Percentiles rank a stretch among this genome's conserved stretches.
These are phyloP conservation scores for Philaenus spumarius DNA, from an alignment of 1,140 invertebrate species.

Conservation along the genomic window DNA sequence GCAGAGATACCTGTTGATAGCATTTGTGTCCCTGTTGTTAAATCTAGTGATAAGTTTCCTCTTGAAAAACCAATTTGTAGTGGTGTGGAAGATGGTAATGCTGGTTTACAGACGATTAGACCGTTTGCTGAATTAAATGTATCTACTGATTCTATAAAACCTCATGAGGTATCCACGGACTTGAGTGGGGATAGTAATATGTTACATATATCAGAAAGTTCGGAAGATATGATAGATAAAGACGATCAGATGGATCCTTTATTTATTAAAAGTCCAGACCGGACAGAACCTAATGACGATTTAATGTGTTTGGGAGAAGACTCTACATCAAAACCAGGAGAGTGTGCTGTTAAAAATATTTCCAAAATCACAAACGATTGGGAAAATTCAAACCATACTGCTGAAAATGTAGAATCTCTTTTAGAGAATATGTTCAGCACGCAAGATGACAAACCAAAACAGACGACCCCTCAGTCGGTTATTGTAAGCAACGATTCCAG, in stretches of 20 bases:
- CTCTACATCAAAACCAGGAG: background rate
- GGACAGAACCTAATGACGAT: background rate
- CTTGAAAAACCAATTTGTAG: no score
- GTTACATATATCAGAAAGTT: background rate
- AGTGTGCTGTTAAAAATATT: background rate
- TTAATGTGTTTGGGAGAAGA: background rate
- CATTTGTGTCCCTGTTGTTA: no score
- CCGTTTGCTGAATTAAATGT: no score
- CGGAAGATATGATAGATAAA: background rate
- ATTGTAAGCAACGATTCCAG: slow-evolving; percentile 15
- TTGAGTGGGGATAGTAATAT: no score
- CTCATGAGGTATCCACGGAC: no score
- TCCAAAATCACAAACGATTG: background rate
- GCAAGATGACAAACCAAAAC: slow-evolving; percentile 16
- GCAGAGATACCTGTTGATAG: no score
- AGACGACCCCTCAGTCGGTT: slow-evolving; percentile 10
- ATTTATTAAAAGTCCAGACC: background rate
- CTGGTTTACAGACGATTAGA: no score
- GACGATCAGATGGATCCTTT: background rate
- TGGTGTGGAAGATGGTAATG: no score
- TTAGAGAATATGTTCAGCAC: slow-evolving; percentile 27
- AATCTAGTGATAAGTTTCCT: no score
- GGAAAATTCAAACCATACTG: background rate
- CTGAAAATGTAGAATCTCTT: slow-evolving; percentile 26
- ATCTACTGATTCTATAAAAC: no score